Conservation (phyloP, 2,888 invertebrate species). For the Polyploca ridens region DNA sequence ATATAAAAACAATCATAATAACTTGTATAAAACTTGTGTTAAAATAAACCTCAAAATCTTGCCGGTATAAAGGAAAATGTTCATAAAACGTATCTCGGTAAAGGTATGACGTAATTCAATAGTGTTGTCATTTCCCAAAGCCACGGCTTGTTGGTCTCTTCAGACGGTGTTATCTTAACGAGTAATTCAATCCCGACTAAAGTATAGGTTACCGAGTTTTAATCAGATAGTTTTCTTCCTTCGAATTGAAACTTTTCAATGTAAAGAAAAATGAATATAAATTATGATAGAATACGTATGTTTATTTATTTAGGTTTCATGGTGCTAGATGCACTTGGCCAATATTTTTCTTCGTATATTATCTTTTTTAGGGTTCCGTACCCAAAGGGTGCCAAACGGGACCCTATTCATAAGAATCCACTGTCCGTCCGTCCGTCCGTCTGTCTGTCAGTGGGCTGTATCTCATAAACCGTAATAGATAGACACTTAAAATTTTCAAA, state of each 20-base stretch:
- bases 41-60: not conserved
- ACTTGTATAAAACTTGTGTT: not conserved
- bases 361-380: too few species aligned
- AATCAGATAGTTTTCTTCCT: conserved; percentile 1
- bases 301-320: too few species aligned
- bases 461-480: too few species aligned
- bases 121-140: conserved; percentile 29
- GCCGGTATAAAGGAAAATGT: conserved; percentile 2
- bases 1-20: too few species aligned
- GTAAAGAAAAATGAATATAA: too few species aligned
- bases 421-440: too few species aligned
- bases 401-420: too few species aligned
- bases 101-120: conserved; percentile 31
- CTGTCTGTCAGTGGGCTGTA: too few species aligned
- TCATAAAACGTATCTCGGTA: conserved; percentile 4
- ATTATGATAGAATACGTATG: too few species aligned
- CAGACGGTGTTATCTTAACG: conserved; percentile 13
- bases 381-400: too few species aligned
- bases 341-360: too few species aligned
- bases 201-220: conserved; percentile 13
- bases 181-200: conserved; percentile 14
- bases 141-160: conserved; percentile 10
- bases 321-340: not conserved
- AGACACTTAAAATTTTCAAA: too few species aligned
- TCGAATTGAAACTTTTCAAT: not conserved